These are phyloP conservation scores for Brachionus rubens DNA, from an alignment of 1,140 invertebrate species.

Conservation along the genomic window DNA sequence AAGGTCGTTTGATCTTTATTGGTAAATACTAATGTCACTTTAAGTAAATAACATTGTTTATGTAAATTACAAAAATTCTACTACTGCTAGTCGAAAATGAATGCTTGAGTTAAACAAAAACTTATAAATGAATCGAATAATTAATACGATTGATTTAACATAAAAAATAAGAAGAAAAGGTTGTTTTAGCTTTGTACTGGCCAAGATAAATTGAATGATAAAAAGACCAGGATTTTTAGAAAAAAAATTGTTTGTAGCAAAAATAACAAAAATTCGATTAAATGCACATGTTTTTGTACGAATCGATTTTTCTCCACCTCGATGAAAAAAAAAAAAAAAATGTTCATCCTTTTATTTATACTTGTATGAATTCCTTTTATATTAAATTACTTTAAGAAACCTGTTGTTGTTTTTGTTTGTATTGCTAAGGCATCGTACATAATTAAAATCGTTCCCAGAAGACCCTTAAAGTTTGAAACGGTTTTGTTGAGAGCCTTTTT, in stretches of 20 bases:
- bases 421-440: neutral
- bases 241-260: too few species aligned
- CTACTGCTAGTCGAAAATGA: neutral
- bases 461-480: neutral
- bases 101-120: slow-evolving; percentile 15
- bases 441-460: slow-evolving; percentile 33
- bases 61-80: too few species aligned
- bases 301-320: slow-evolving; percentile 10
- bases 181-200: too few species aligned
- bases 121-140: too few species aligned
- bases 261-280: too few species aligned
- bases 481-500: too few species aligned
- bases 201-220: neutral
- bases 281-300: slow-evolving; percentile 35
- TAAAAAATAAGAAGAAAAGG: too few species aligned
- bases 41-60: slow-evolving; percentile 12
- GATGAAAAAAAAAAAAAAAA: neutral
- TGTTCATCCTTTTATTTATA: neutral
- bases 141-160: too few species aligned
- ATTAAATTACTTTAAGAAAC: slow-evolving; percentile 33
- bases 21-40: neutral
- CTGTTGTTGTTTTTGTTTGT: neutral
- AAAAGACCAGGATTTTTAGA: neutral
- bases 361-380: slow-evolving; percentile 34
- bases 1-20: slow-evolving; percentile 18